Percentiles rank a stretch among this genome's conserved stretches.
phyloP scores from a whole-genome alignment of 1,140 invertebrate genomes.

The Drosophila kepulauana region DNA sequence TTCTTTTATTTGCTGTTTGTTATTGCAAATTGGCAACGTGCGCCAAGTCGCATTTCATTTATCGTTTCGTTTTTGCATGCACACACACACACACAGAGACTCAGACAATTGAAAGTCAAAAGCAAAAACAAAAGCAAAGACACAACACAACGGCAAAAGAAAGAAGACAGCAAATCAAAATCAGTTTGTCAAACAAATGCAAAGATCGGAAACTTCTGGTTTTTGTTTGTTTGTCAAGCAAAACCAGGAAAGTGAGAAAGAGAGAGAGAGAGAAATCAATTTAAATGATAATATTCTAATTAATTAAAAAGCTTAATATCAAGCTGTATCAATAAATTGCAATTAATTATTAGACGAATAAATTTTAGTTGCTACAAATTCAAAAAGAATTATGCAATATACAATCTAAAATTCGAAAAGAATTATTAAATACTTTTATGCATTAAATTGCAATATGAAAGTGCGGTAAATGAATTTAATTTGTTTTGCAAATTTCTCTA shows the following conservation, averaged over 20 bases:
- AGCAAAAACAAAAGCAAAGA: slow-evolving; percentile 15
- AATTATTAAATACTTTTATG: not conserved
- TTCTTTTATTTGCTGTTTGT: not conserved
- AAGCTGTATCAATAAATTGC: not conserved
- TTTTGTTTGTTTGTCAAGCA: not conserved
- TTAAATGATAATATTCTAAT: not conserved
- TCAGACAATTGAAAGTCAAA: slow-evolving; percentile 9
- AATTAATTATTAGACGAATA: too few relatives aligned
- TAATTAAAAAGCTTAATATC: not conserved
- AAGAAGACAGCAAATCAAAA: slow-evolving; percentile 5
- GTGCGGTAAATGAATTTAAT: too few relatives aligned
- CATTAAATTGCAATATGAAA: too few relatives aligned
- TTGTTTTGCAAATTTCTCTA: too few relatives aligned
- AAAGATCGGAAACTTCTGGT: slow-evolving; percentile 9
- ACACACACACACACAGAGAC: not conserved
- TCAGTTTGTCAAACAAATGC: slow-evolving; percentile 3
- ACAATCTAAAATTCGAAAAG: too few relatives aligned
- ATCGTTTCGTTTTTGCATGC: not conserved
- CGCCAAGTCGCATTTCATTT: slow-evolving; percentile 38
- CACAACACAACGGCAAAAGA: slow-evolving; percentile 7
- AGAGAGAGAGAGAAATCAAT: not conserved
- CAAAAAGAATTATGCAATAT: not conserved
- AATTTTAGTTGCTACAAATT: too few relatives aligned
- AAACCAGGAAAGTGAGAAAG: not conserved
- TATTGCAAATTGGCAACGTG: slow-evolving; percentile 23